phyloP scores from a whole-genome alignment of 2,888 invertebrate species.

The Hermodice carunculata region DNA sequence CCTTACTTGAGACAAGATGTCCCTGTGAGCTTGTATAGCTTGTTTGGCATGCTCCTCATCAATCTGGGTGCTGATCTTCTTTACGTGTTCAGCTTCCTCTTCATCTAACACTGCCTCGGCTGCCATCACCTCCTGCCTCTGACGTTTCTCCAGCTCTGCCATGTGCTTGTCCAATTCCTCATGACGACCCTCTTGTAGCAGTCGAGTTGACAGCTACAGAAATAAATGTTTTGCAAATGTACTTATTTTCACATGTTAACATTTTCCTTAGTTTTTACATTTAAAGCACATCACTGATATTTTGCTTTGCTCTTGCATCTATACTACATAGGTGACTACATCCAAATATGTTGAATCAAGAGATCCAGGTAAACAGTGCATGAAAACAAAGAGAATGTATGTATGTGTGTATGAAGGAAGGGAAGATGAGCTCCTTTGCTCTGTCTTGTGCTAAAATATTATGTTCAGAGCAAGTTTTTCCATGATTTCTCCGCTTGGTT shows the following conservation, averaged over 20 bases:
- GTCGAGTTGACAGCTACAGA: slow-evolving; percentile 53
- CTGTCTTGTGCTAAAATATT: too few relatives aligned
- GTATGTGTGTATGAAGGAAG: too few relatives aligned
- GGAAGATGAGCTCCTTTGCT: too few relatives aligned
- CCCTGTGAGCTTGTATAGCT: slow-evolving; percentile 43
- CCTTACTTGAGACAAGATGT: too few relatives aligned
- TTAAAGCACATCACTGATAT: too few relatives aligned
- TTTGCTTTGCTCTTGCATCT: too few relatives aligned
- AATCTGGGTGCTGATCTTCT: slow-evolving; percentile 45
- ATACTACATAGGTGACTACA: background rate
- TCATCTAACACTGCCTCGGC: slow-evolving; percentile 56
- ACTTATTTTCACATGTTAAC: background rate
- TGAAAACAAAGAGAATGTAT: too few relatives aligned
- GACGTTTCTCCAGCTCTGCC: slow-evolving; percentile 49
- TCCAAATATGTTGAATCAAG: too few relatives aligned
- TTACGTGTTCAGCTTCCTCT: slow-evolving; percentile 57
- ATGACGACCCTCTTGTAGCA: slow-evolving; percentile 57
- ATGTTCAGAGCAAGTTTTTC: too few relatives aligned
- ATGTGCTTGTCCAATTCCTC: slow-evolving; percentile 58
- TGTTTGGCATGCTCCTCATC: slow-evolving; percentile 54
- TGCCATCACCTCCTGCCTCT: slow-evolving; percentile 53
- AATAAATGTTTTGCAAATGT: background rate
- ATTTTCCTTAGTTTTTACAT: background rate
- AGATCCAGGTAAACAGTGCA: too few relatives aligned
- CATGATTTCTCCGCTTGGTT: too few relatives aligned